These are phyloP conservation scores for Apotomis betuletana DNA, from an alignment of 2,888 invertebrate genomes.

Conservation along the genomic window DNA sequence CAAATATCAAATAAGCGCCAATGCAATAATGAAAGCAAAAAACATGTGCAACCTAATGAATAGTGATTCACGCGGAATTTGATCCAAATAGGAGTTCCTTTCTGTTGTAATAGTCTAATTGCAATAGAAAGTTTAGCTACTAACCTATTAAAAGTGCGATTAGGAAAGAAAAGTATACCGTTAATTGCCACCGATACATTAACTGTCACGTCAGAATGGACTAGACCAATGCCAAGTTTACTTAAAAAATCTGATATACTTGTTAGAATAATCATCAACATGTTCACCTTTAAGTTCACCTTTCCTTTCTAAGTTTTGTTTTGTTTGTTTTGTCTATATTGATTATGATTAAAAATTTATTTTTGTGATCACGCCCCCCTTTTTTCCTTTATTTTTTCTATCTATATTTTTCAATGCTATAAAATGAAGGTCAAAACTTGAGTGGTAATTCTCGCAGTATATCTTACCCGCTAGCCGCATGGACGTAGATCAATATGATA, in stretches of 20 bases:
- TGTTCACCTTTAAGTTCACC: too few species aligned
- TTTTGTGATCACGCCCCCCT: too few species aligned
- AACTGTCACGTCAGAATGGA: constrained; percentile 1
- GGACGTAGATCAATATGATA: too few species aligned
- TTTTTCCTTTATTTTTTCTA: too few species aligned
- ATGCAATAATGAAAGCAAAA: constrained; percentile 4
- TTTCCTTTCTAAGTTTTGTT: too few species aligned
- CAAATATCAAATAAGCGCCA: too few species aligned
- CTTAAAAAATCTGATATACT: not conserved
- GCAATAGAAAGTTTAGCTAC: constrained; percentile 19
- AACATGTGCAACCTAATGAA: not conserved
- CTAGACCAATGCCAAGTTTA: not conserved
- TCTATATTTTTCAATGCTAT: too few species aligned
- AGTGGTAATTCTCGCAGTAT: too few species aligned
- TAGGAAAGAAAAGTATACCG: constrained; percentile 6
- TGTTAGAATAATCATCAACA: not conserved
- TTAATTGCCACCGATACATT: constrained; percentile 16
- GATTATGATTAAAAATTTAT: too few species aligned
- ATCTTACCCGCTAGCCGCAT: too few species aligned
- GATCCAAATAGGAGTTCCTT: constrained; percentile 10
- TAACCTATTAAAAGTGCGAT: constrained; percentile 14
- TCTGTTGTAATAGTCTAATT: constrained; percentile 13
- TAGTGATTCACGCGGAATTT: constrained; percentile 5
- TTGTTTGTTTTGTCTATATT: too few species aligned
- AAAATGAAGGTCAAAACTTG: too few species aligned